phyloP scores from a whole-genome alignment of 2,797 vertebrate genomes.

The Gymnocypris eckloni region DNA sequence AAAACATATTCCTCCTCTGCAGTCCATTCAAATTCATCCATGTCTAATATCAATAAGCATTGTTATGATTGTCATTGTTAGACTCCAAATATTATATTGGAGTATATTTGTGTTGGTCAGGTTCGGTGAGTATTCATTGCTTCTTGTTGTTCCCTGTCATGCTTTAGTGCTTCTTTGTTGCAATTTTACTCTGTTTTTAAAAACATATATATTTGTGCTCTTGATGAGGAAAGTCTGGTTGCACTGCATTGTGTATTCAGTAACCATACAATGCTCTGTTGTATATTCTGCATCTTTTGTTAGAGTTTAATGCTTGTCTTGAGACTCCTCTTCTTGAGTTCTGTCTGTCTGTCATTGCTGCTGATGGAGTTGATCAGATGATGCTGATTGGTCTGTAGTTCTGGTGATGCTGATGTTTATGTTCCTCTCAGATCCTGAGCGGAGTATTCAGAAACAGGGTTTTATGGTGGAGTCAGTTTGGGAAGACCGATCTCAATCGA shows the following conservation, averaged over 20 bases:
- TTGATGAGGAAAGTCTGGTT: neutral
- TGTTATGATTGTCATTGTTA: no score
- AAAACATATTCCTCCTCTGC: neutral
- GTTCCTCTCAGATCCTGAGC: no score
- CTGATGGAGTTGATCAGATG: no score
- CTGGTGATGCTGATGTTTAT: no score
- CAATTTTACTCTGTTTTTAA: neutral
- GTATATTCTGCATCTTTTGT: neutral
- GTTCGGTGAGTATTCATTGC: neutral
- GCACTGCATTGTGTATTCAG: neutral
- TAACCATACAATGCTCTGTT: neutral
- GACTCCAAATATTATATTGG: neutral
- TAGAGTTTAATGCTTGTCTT: neutral
- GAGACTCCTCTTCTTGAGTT: neutral
- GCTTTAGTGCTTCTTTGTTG: neutral
- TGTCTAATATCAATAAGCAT: neutral
- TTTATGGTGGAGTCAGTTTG: no score
- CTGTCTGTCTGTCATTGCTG: no score
- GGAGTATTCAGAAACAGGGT: no score
- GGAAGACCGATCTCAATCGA: no score
- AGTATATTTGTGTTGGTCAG: neutral
- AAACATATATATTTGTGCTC: neutral
- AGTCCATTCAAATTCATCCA: neutral
- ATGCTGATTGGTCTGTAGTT: no score
- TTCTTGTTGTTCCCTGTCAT: neutral